Percentiles rank a stretch among this genome's conserved stretches.
Conservation (phyloP, 2,113 vertebrate species). For the Vulpes vulpes region DNA sequence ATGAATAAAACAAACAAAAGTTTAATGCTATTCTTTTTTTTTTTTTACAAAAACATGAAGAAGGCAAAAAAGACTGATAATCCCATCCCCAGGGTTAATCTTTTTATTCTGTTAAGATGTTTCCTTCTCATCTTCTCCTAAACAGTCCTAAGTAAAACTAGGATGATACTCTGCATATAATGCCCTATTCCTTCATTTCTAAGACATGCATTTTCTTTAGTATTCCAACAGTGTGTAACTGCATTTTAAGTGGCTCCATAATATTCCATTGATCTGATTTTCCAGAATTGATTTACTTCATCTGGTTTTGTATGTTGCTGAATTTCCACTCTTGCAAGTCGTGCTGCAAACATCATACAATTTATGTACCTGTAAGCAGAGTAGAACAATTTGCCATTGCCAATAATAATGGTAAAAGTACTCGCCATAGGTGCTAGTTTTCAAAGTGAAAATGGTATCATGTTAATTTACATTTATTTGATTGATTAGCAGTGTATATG, state of each 20-base stretch:
- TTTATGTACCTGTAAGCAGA: not conserved
- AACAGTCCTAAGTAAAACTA: not conserved
- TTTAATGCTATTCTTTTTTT: constrained; percentile 23
- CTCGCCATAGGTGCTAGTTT: not conserved
- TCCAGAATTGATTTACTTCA: not conserved
- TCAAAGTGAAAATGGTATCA: not conserved
- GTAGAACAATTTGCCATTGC: not conserved
- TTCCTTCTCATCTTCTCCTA: constrained; percentile 43
- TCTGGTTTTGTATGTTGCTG: not conserved
- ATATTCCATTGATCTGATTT: not conserved
- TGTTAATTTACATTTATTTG: constrained; percentile 8
- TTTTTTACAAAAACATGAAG: not conserved
- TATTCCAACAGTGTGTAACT: not conserved
- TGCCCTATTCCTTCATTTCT: not conserved
- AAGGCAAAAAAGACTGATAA: not conserved
- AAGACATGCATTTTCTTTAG: not conserved
- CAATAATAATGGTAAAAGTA: not conserved
- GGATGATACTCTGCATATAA: not conserved
- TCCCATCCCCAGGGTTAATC: not conserved
- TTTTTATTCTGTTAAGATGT: constrained; percentile 33
- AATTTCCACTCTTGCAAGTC: not conserved
- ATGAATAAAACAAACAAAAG: constrained; percentile 5
- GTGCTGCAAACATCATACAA: not conserved
- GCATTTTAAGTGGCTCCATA: not conserved
- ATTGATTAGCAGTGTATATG: not conserved